These are phyloP conservation scores for Gyps fulvus DNA, from an alignment of 2,113 vertebrate species.

Conservation along the genomic window DNA sequence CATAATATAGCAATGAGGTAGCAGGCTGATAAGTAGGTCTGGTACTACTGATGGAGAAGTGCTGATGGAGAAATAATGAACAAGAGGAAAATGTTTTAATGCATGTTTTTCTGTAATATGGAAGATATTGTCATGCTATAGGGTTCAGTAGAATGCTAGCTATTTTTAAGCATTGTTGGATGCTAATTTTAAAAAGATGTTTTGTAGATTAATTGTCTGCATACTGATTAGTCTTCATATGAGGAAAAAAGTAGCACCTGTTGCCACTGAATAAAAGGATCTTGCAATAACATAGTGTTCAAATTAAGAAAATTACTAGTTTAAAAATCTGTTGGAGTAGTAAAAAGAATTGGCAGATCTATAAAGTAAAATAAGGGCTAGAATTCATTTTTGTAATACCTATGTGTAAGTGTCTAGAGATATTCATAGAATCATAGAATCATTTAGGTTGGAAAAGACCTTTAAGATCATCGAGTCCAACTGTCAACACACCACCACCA, in stretches of 20 bases:
- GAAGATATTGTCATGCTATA: not conserved
- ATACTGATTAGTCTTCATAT: not conserved
- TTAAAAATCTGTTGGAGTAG: not conserved
- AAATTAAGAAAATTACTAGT: not conserved
- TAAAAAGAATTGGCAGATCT: not conserved
- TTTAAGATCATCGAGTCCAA: too few species aligned
- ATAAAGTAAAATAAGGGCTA: not conserved
- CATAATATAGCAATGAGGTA: accelerated
- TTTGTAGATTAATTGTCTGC: not conserved
- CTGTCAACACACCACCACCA: too few species aligned
- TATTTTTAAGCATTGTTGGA: not conserved
- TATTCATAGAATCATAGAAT: too few species aligned
- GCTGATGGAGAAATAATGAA: not conserved
- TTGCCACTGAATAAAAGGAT: not conserved
- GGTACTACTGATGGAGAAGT: not conserved
- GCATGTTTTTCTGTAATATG: not conserved
- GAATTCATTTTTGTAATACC: not conserved
- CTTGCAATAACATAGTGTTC: not conserved
- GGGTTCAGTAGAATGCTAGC: not conserved
- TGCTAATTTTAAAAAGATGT: not conserved
- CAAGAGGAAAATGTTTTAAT: not conserved
- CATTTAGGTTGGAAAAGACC: too few species aligned
- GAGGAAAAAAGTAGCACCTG: not conserved
- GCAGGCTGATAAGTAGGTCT: not conserved
- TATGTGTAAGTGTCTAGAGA: not conserved